Conservation (phyloP, 1,140 invertebrate species). For the Tribolium castaneum region DNA sequence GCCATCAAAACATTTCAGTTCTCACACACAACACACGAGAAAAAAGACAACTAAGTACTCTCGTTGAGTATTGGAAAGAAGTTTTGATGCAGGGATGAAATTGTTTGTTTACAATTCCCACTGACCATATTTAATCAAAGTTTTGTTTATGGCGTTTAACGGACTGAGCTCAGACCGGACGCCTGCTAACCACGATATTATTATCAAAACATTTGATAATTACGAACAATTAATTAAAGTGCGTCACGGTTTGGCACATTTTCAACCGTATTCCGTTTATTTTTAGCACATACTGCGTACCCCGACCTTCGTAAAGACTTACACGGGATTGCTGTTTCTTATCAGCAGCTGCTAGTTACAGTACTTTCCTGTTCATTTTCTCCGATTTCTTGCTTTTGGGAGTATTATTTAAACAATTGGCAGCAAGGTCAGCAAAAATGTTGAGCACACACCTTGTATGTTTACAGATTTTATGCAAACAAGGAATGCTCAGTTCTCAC, state of each 20-base stretch:
- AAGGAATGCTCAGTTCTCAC: no score
- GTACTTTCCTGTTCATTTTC: no score
- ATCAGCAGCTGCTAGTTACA: neutral
- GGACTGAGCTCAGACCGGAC: neutral
- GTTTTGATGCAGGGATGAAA: conserved; percentile 9
- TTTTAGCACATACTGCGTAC: no score
- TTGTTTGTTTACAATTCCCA: conserved; percentile 15
- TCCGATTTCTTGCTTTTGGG: no score
- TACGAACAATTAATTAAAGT: neutral
- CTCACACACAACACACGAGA: conserved; percentile 19
- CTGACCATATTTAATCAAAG: neutral
- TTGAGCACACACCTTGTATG: no score
- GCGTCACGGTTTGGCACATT: neutral
- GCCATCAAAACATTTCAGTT: conserved; percentile 33
- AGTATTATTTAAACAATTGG: no score
- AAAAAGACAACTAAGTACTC: conserved; percentile 17
- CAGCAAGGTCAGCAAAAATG: no score
- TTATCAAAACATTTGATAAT: neutral
- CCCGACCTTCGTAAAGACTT: neutral
- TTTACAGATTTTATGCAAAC: no score
- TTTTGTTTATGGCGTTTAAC: neutral
- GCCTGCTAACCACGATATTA: neutral
- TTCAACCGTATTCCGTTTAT: no score
- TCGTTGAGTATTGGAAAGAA: conserved; percentile 16
- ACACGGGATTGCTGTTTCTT: neutral